These are phyloP conservation scores for Peromyscus aztecus DNA, from an alignment of 2,797 vertebrate genomes.

Conservation along the genomic window DNA sequence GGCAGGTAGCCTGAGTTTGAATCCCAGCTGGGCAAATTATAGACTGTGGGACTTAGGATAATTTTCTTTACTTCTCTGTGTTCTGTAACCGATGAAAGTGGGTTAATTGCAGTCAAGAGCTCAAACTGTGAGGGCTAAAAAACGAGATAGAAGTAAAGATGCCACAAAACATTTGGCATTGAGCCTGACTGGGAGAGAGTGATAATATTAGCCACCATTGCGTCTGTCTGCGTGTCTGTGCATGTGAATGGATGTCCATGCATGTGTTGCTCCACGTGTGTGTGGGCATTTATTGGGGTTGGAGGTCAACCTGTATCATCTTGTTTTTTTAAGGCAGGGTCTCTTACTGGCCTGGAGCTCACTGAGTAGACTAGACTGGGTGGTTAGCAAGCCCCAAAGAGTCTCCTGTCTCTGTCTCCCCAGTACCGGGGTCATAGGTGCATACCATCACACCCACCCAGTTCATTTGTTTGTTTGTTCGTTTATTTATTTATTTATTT, in stretches of 20 bases:
- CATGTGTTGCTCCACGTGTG: neutral
- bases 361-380: neutral
- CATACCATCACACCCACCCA: neutral
- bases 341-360: neutral
- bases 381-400: neutral
- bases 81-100: slow-evolving; percentile 9
- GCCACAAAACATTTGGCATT: neutral
- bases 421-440: too few relatives aligned
- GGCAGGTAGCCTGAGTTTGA: slow-evolving; percentile 14
- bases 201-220: neutral
- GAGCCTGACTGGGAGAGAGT: neutral
- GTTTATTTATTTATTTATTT: neutral
- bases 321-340: neutral
- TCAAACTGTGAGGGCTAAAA: neutral
- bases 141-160: neutral
- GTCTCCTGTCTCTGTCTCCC: neutral
- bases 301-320: neutral
- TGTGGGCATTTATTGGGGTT: neutral
- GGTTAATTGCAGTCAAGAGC: slow-evolving; percentile 37
- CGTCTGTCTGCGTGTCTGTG: neutral
- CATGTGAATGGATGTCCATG: too few relatives aligned
- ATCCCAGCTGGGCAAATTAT: slow-evolving; percentile 2
- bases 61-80: slow-evolving; percentile 63
- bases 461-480: neutral
- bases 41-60: slow-evolving; percentile 55